Evolutionary conservation across 2,888 invertebrate species (phyloP), one percentile per base, ranked within the genome.

Genomic region (Rosalia funebris): DNA sequence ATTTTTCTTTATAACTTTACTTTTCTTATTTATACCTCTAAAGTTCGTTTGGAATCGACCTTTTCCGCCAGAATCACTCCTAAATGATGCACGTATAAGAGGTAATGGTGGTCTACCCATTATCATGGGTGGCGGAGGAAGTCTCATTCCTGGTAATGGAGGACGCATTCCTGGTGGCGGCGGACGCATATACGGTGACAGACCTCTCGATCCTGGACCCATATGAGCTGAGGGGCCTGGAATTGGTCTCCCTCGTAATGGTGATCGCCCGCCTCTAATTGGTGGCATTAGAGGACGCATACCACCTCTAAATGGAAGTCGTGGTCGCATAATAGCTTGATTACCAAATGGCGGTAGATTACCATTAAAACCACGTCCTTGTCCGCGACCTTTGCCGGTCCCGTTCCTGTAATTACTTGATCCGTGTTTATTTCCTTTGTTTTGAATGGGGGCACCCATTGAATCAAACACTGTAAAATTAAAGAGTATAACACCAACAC

Each of bases 1-100:
- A 60, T 71, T 75, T 61, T 70, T 74, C 65, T 77, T 79, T 19
- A 77, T 70, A n/a, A 77, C 68, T 64, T 74, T 75, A 19, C 78
- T 77, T 36, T 75, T 77, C 57, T 76, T 75, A 34, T 64, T 65
- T 10, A 77, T 69, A 14, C 76, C 74, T 59, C 74, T 69, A 52
- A 74, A 58, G 45, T 70, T 72, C 42, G 60, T 64, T 19, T 66
- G 64, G 34, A 68, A 63, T 39, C 69, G 42, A 14, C 68, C 63
- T 46, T 64, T 68, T 42, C 71, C 63, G 53, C 70, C 56, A 64
- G 69, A 63, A 16, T 66, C 71, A 19, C 71, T 67, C 63, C 74
- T 58, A 50, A 74, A 74, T 48, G 60, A 60, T 20, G 73, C 71
- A 17, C 70, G 54, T 68, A 69, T 68, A 9, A 64, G 67, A 17